These are phyloP conservation scores for Aplodontia rufa DNA, from an alignment of 2,113 vertebrate genomes.

Conservation along the genomic window DNA sequence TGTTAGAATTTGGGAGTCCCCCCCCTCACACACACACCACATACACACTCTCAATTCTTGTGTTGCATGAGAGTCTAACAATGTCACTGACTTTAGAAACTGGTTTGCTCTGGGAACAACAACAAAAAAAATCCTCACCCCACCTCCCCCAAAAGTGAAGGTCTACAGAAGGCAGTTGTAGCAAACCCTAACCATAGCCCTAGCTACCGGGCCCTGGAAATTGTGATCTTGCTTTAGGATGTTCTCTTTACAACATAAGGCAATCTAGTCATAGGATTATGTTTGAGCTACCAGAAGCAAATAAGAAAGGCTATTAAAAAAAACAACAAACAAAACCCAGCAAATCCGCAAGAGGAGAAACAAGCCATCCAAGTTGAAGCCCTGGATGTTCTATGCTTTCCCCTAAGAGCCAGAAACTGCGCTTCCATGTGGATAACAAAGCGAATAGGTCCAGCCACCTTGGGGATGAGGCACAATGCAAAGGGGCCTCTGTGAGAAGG, in stretches of 20 bases:
- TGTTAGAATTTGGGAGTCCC: background rate
- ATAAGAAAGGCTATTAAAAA: background rate
- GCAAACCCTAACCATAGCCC: background rate
- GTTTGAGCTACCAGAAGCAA: background rate
- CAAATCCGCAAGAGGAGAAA: background rate
- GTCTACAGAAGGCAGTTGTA: background rate
- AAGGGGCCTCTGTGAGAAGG: rapidly evolving
- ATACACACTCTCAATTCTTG: background rate
- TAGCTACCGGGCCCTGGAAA: background rate
- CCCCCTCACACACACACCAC: background rate
- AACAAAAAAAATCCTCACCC: background rate
- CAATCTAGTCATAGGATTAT: background rate
- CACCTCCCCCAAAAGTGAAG: background rate
- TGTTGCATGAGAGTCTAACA: background rate
- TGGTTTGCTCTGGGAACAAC: background rate
- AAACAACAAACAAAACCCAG: too few relatives aligned
- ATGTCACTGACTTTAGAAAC: background rate
- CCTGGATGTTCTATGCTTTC: rapidly evolving
- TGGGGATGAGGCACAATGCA: rapidly evolving
- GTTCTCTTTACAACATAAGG: background rate
- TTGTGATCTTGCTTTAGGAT: background rate
- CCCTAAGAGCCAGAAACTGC: background rate
- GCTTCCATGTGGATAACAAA: background rate
- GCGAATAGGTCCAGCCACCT: background rate
- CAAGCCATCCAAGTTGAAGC: background rate